A percentile compares a stretch with the other conserved stretches of the same genome.
Conservation (phyloP, 2,888 invertebrate species). For the Amphipoea lucens region DNA sequence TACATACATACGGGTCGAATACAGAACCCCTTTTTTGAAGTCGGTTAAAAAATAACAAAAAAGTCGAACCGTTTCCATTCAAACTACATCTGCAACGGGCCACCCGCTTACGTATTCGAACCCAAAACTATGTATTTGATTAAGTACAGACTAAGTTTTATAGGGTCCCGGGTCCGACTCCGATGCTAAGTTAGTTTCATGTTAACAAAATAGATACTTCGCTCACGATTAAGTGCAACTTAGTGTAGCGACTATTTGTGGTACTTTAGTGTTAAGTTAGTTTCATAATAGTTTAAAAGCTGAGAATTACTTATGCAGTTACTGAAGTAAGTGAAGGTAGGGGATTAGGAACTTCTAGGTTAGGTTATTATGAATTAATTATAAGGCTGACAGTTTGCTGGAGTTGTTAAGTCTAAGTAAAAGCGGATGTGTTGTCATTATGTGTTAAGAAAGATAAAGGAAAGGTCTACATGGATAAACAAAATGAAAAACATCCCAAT, state of each 20-base stretch:
- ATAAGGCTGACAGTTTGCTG: background rate
- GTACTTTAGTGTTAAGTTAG: constrained; percentile 35
- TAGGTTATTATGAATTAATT: background rate
- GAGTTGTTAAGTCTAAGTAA: background rate
- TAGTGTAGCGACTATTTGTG: constrained; percentile 36
- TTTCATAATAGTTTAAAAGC: constrained; percentile 12
- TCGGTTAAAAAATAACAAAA: background rate
- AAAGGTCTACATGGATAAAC: background rate
- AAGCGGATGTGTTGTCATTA: background rate
- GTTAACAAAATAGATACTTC: constrained; percentile 67
- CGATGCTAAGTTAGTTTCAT: constrained; percentile 61
- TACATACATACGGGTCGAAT: no score
- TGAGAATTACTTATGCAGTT: constrained; percentile 30
- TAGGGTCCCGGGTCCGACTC: constrained; percentile 62
- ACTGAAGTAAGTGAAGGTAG: background rate
- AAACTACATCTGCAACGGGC: constrained; percentile 19
- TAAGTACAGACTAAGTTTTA: constrained; percentile 75
- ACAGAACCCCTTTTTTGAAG: no score
- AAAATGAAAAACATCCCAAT: no score
- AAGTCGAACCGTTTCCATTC: constrained; percentile 36
- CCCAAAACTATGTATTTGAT: constrained; percentile 79
- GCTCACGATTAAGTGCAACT: constrained; percentile 60
- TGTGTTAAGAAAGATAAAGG: background rate
- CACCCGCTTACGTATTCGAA: constrained; percentile 68
- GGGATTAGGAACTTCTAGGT: constrained; percentile 15